phyloP scores from a whole-genome alignment of 1,140 invertebrate genomes.

The Bombus confusus region DNA sequence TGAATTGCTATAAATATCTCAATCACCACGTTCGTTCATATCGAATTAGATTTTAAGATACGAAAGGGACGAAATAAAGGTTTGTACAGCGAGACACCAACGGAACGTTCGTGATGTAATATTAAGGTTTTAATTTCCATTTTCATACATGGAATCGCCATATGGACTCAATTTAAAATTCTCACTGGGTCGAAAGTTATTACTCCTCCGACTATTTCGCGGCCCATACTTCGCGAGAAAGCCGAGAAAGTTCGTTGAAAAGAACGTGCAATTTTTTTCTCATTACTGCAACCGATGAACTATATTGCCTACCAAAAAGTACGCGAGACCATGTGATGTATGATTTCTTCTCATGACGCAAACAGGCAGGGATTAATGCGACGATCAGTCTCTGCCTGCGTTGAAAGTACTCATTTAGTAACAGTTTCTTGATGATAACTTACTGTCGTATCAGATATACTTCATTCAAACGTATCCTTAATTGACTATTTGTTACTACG shows the following conservation, averaged over 20 bases:
- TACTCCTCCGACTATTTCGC: background rate
- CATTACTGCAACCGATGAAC: conserved; percentile 2
- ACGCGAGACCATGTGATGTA: conserved; percentile 6
- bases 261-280: conserved; percentile 15
- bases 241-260: conserved; percentile 3
- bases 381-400: conserved; percentile 29
- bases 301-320: conserved; percentile 1
- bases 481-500: conserved; percentile 18
- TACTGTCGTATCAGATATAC: conserved; percentile 17
- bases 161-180: background rate
- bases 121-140: too few relatives aligned
- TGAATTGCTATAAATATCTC: too few relatives aligned
- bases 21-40: too few relatives aligned
- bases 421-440: conserved; percentile 33
- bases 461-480: conserved; percentile 11
- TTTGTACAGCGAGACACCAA: too few relatives aligned
- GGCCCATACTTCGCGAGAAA: conserved; percentile 1
- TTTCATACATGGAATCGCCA: background rate
- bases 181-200: background rate
- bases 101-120: too few relatives aligned
- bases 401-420: conserved; percentile 31
- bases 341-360: conserved; percentile 12
- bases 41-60: too few relatives aligned
- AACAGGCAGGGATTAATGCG: conserved; percentile 37
- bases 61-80: too few relatives aligned